Evolutionary conservation across 1,140 invertebrate genomes (phyloP).

Genomic region (Tribolium madens): DNA sequence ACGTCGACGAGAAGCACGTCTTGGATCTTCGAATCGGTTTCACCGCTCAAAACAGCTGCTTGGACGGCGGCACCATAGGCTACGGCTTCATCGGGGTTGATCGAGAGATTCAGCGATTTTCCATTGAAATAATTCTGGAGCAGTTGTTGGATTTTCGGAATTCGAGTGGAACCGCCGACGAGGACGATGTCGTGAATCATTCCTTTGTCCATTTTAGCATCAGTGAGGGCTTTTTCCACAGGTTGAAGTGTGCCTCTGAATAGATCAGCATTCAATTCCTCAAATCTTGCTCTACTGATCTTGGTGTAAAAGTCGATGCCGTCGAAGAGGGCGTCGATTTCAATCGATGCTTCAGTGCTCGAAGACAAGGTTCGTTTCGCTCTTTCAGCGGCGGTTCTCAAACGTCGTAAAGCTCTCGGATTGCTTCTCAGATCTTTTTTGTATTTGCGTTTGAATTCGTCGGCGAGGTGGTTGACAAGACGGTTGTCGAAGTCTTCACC

Average conservation of each 20-base stretch:
- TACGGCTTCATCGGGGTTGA: conserved; percentile 79
- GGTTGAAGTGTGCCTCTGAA: conserved; percentile 76
- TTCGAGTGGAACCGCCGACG: conserved; percentile 76
- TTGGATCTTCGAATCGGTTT: conserved; percentile 66
- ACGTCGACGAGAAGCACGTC: conserved; percentile 71
- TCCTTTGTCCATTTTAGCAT: conserved; percentile 78
- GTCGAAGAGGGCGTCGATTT: conserved; percentile 81
- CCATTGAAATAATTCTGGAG: conserved; percentile 77
- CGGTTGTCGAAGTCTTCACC: conserved; percentile 74
- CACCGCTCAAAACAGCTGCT: conserved; percentile 69
- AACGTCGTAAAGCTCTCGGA: conserved; percentile 70
- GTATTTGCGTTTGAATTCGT: conserved; percentile 68
- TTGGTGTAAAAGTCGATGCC: conserved; percentile 65
- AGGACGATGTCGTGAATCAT: conserved; percentile 74
- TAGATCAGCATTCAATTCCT: conserved; percentile 78
- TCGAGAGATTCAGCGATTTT: conserved; percentile 74
- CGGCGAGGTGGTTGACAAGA: conserved; percentile 74
- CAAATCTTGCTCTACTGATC: conserved; percentile 79
- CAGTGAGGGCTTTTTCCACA: conserved; percentile 77
- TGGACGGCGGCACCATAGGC: conserved; percentile 78
- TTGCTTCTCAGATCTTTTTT: conserved; percentile 67
- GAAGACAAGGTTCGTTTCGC: conserved; percentile 83
- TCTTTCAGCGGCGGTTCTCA: conserved; percentile 83
- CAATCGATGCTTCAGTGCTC: conserved; percentile 77
- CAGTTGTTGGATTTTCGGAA: conserved; percentile 75